Base-by-base conservation (phyloP, 2,888 invertebrate genomes). In the Anarsia innoxiella region DNA sequence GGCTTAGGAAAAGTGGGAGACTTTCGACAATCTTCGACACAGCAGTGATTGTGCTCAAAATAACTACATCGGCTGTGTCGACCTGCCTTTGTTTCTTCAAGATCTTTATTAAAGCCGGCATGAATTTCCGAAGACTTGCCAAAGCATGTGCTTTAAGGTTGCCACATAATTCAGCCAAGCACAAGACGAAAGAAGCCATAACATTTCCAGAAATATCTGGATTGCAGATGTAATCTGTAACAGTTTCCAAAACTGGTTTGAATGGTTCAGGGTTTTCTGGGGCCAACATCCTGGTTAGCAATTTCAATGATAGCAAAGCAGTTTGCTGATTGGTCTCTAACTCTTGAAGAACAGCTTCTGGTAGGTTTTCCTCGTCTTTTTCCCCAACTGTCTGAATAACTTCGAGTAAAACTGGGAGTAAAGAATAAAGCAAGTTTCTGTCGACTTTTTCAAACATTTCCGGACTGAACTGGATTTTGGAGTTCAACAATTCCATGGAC, bases 401-500 rank as follows among this genome's bases (percentile, higher is more conserved):
- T 23, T 85, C 75, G 8, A 89, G 59, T 9, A 94, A 66, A 0
- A 89, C 87, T 0, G 88, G 83, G 0, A 93, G 73, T 25, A 94
- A 59, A 0, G 87, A 78, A 13, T 87, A 80, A 6, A 93, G 60
- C 31, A 88, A 59, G 0, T 71, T 60, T 8, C 76, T 73, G 23
- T 84, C 74, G 2, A 88, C 87, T 35, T 86, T 78, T 0, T 74
- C 68, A 33, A 90, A 88, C 51, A 90, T 89, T 43, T 88, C 87
- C 2, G 86, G 84, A 42, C 90, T 89, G 42, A 88, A 86, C 46
- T 93, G 91, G 4, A 97, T 82, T 70, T 96, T 94, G 5, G 88
- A 87, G 54, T 94, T 95, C 1, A 98, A 75, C 25, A 98, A 72
- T 56, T 97, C 97, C 74, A 98, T 87, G 0, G 94, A 90, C 63